phyloP scores from a whole-genome alignment of 2,888 invertebrate species.

The Caenorhabditis auriculariae region DNA sequence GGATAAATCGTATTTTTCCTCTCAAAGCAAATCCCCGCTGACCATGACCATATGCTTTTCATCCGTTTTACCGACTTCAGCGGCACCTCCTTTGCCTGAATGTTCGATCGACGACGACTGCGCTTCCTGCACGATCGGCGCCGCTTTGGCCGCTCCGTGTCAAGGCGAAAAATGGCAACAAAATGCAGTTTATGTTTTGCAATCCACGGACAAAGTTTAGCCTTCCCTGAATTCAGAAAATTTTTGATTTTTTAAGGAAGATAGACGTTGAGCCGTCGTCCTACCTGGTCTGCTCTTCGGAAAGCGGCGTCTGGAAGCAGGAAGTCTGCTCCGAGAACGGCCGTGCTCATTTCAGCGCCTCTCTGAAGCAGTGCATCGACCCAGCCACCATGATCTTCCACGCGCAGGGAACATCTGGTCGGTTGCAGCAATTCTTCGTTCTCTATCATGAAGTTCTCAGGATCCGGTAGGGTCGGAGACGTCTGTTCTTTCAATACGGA shows the following conservation, averaged over 20 bases:
- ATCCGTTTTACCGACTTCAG: too few species aligned
- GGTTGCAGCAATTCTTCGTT: background rate
- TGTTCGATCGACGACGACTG: too few species aligned
- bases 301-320: constrained; percentile 31
- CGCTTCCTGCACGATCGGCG: too few species aligned
- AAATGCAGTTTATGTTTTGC: constrained; percentile 35
- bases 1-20: too few species aligned
- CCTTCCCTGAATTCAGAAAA: too few species aligned
- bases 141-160: too few species aligned
- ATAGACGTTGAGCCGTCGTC: constrained; percentile 35
- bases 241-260: constrained; percentile 30
- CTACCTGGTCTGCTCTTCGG: constrained; percentile 22
- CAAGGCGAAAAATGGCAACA: too few species aligned
- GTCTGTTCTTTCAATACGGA: constrained; percentile 52
- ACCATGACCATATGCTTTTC: too few species aligned
- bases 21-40: too few species aligned
- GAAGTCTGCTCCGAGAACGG: constrained; percentile 32
- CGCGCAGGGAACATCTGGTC: constrained; percentile 42
- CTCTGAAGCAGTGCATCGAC: constrained; percentile 29
- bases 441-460: constrained; percentile 10
- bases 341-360: constrained; percentile 24
- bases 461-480: constrained; percentile 49
- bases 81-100: too few species aligned
- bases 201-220: constrained; percentile 47
- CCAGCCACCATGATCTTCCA: constrained; percentile 30